Base-by-base conservation (phyloP, 2,797 vertebrate species). In the Chrysocyon brachyurus region DNA sequence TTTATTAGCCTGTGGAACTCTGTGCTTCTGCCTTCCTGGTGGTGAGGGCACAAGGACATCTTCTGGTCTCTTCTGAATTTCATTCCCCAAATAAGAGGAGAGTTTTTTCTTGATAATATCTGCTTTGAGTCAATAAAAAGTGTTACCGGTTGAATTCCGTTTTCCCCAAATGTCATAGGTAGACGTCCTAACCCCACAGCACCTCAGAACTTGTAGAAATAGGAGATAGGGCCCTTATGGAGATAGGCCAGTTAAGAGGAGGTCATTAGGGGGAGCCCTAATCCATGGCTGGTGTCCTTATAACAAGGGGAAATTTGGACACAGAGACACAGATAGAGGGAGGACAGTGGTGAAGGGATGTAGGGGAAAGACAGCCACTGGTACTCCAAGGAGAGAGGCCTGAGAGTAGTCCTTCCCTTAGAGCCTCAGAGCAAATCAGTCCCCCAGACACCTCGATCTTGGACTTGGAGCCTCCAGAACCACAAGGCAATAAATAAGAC, bases 31-130 rank as follows among this genome's bases (percentile, higher is more conserved):
- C 7, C n/a, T 6, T 83, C 36, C 40, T 36, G 33, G 95, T 12
- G 33, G 40, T 3, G 70, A 59, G 46, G 63, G 7, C 0, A 0
- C 14, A 21, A 15, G 12, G 46, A 28, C 12, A 19, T 61, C 86
- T 86, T 93, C 66, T 31, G 88, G n/a, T 77, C 54, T 93, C 68
- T 84, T 84, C 78, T 52, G 95, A 78, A 2, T 78, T 49, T 24
- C 73, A 75, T n/a, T 81, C 14, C 70, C 12, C 28, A 70, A 61
- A 5, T 59, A 79, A 79, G 96, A 97, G 49, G 90, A 81, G 31
- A 87, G 12, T 52, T 61, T 97, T 54, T 77, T 87, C 88, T 72
- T 95, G 70, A 36, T 11, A 12, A 88, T 21, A 14, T 77, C 95
- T 96, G 86, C 61, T 88, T 77, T 84, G 93, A 89, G 46, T 68